Evolutionary conservation across 2,113 vertebrate genomes (phyloP).

Genomic region (pig (Sus scrofa)): T2T-Sscrofa CM000825.6:84537501-84538000

Average conservation of each 20-base stretch:
- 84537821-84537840: conserved; percentile 93
- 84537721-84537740: not conserved
- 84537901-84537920: not conserved
- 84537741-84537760: conserved; percentile 81
- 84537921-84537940: not conserved
- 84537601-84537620: not conserved
- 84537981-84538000: not conserved
- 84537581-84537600: not conserved
- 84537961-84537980: not conserved
- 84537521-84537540: too few relatives aligned
- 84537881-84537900: conserved; percentile 92
- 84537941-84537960: not conserved
- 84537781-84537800: conserved; percentile 91
- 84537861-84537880: conserved; percentile 91
- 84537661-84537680: not conserved
- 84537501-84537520: too few relatives aligned
- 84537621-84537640: not conserved
- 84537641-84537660: not conserved
- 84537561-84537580: not conserved
- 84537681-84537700: not conserved
- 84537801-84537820: conserved; percentile 94
- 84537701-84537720: accelerated
- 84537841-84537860: conserved; percentile 89
- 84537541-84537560: not conserved
- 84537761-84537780: conserved; percentile 93